Conservation (phyloP, 2,888 invertebrate species). For the Leptopilina drosophilae region DNA sequence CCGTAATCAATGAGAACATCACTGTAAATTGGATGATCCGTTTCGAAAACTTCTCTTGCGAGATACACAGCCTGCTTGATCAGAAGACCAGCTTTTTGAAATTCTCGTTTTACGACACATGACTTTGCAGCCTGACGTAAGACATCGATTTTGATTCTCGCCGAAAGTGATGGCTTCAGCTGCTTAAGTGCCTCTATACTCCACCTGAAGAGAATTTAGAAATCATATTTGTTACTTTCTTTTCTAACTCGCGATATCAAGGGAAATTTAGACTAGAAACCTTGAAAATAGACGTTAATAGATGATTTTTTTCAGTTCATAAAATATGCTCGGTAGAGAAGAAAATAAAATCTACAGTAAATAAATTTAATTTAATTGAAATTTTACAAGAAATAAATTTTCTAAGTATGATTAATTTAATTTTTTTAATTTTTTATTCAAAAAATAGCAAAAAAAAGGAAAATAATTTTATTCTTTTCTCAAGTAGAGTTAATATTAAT, state of each 20-base stretch:
- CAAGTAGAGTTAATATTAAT: too few relatives aligned
- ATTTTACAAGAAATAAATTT: too few relatives aligned
- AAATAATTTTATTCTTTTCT: too few relatives aligned
- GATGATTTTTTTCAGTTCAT: too few relatives aligned
- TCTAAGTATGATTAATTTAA: too few relatives aligned
- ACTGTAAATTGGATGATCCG: conserved; percentile 88
- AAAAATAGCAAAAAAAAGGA: too few relatives aligned
- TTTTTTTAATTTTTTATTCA: too few relatives aligned
- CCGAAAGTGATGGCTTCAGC: conserved; percentile 82
- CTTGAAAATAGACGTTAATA: neutral
- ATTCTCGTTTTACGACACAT: conserved; percentile 92
- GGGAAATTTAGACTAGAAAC: too few relatives aligned
- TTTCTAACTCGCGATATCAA: neutral
- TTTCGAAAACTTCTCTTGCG: conserved; percentile 82
- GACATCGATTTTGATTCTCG: conserved; percentile 87
- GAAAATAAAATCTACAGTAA: too few relatives aligned
- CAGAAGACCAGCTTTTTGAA: conserved; percentile 88
- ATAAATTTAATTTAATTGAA: too few relatives aligned
- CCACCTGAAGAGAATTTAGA: conserved; percentile 79
- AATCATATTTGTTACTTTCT: conserved; percentile 40
- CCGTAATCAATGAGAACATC: conserved; percentile 93
- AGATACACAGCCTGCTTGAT: conserved; percentile 89
- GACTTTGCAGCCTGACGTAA: conserved; percentile 92
- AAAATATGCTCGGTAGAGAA: too few relatives aligned
- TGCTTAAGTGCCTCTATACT: conserved; percentile 86